These are phyloP conservation scores for Nicator chloris DNA, from an alignment of 2,113 vertebrate genomes.

Conservation along the genomic window DNA sequence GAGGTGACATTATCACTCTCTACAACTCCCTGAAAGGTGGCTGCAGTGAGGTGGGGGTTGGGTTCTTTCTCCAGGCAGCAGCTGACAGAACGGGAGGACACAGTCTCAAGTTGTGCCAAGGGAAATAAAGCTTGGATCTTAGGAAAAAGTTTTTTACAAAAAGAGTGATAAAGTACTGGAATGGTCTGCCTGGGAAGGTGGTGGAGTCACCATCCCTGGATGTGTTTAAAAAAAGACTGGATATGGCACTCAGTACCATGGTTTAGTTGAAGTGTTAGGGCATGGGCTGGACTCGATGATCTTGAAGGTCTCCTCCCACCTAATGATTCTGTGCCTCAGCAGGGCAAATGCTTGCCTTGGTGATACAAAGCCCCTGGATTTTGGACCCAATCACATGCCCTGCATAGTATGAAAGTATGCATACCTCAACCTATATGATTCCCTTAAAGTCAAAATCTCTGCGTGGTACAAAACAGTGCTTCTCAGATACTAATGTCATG, in stretches of 20 bases:
- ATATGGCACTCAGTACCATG: no score
- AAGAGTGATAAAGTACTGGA: no score
- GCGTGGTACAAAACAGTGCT: neutral
- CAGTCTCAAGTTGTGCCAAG: neutral
- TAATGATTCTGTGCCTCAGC: neutral
- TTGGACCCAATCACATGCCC: neutral
- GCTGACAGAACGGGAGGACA: neutral
- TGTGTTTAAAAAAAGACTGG: neutral
- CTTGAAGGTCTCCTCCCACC: neutral
- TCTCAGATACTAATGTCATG: neutral
- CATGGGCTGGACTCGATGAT: neutral
- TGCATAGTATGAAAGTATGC: accelerated
- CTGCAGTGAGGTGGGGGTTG: neutral
- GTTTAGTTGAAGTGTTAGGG: neutral
- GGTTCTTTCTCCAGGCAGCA: neutral
- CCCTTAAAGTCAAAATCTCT: neutral
- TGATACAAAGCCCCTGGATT: neutral
- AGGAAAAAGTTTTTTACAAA: neutral
- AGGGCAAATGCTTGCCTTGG: neutral
- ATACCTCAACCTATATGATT: neutral
- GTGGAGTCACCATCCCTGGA: neutral
- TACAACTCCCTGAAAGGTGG: neutral
- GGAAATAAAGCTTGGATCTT: no score
- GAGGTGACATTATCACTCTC: neutral
- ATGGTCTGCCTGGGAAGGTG: neutral